These are phyloP conservation scores for Eretmocerus hayati DNA, from an alignment of 2,888 invertebrate species.

Conservation along the genomic window DNA sequence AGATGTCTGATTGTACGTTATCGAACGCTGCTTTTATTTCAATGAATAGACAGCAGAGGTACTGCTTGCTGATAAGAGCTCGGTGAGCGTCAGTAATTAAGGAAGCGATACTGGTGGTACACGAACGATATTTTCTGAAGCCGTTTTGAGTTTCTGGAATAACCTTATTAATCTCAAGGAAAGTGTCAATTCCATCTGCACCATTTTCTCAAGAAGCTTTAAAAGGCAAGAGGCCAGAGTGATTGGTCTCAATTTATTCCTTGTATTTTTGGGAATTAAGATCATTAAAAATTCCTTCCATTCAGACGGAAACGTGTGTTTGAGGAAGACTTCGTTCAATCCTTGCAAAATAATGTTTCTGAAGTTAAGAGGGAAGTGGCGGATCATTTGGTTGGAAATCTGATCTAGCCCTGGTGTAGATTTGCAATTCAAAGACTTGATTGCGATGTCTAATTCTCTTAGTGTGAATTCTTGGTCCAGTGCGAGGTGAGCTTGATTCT, in stretches of 20 bases:
- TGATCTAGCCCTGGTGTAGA: constrained; percentile 3
- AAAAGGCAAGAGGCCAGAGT: constrained; percentile 1
- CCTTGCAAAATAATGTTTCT: not conserved
- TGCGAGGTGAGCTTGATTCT: no score
- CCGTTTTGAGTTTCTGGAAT: constrained; percentile 2
- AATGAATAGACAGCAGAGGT: not conserved
- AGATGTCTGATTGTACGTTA: not conserved
- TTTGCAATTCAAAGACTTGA: no score
- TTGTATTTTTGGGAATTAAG: constrained; percentile 1
- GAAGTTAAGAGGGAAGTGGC: not conserved
- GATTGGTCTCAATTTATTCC: constrained; percentile 5
- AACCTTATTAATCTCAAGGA: not conserved
- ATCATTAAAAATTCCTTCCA: constrained; percentile 4
- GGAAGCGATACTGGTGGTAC: not conserved
- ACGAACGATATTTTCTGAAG: constrained; percentile 5
- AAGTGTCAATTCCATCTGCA: not conserved
- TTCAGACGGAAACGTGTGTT: not conserved
- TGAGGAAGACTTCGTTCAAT: not conserved
- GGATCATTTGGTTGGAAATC: not conserved
- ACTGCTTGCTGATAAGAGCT: not conserved
- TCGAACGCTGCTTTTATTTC: constrained; percentile 5
- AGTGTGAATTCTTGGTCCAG: no score
- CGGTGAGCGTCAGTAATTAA: not conserved
- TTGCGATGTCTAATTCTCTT: no score
- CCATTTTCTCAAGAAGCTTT: constrained; percentile 1